phyloP scores from a whole-genome alignment of 2,113 vertebrate species.

The Hippopotamus amphibius region DNA sequence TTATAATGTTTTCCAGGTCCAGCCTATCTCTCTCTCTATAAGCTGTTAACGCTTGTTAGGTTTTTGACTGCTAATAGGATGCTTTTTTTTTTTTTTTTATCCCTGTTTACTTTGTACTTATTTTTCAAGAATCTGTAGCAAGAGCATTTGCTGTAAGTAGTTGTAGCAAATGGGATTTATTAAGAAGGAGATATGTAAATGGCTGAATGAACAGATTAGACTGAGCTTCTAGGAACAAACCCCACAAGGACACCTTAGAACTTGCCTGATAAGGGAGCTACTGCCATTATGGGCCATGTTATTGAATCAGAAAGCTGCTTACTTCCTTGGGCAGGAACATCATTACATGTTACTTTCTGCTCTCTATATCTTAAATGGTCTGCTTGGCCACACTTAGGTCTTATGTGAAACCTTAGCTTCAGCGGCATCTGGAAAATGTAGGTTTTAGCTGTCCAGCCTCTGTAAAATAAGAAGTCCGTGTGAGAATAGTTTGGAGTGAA shows the following conservation, averaged over 20 bases:
- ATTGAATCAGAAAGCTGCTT: slow-evolving; percentile 3
- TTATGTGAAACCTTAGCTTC: slow-evolving; percentile 17
- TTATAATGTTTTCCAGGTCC: slow-evolving; percentile 6
- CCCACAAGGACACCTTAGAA: background rate
- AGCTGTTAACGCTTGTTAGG: background rate
- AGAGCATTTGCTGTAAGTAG: slow-evolving; percentile 14
- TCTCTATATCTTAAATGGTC: background rate
- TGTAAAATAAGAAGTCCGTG: background rate
- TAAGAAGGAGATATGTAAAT: background rate
- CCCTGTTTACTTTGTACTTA: background rate
- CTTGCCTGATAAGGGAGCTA: background rate
- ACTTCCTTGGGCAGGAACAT: background rate
- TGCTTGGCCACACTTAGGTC: slow-evolving; percentile 3
- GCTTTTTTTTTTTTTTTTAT: background rate
- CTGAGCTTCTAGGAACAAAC: background rate
- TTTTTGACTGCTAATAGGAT: background rate
- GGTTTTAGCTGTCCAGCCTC: background rate
- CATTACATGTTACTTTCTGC: background rate
- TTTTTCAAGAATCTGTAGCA: background rate
- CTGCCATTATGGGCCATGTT: background rate
- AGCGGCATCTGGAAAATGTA: background rate
- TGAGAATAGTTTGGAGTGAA: background rate
- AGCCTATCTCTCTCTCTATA: background rate
- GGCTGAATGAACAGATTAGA: background rate
- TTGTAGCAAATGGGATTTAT: background rate